Evolutionary conservation across 2,888 invertebrate genomes (phyloP).

Genomic region (Megamerina dolium): DNA sequence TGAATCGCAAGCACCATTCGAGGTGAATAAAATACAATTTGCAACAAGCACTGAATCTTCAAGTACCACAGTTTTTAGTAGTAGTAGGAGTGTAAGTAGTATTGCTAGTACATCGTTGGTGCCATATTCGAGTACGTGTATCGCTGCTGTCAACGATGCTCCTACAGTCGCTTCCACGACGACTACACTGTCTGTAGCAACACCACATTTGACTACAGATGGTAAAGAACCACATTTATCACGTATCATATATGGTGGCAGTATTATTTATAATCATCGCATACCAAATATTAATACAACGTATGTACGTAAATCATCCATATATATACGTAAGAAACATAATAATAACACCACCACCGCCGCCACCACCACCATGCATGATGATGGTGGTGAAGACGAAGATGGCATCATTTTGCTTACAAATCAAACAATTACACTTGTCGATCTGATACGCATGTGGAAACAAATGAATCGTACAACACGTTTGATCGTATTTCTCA

Average conservation of each 20-base stretch:
- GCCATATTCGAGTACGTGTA: too few species aligned
- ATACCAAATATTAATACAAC: constrained; percentile 32
- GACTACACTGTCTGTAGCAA: constrained; percentile 14
- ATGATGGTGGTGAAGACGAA: constrained; percentile 3
- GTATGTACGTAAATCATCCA: constrained; percentile 29
- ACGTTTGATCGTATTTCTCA: constrained; percentile 22
- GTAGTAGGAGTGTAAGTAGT: not conserved
- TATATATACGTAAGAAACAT: constrained; percentile 24
- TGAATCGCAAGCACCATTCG: constrained; percentile 38
- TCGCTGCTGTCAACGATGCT: too few species aligned
- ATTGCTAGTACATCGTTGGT: not conserved
- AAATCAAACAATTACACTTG: constrained; percentile 28
- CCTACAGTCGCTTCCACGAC: constrained; percentile 6
- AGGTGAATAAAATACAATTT: constrained; percentile 27
- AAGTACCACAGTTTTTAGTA: not conserved
- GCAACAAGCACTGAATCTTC: not conserved
- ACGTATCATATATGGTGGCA: constrained; percentile 32
- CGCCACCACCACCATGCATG: not conserved
- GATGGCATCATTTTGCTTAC: constrained; percentile 25
- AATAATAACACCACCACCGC: not conserved
- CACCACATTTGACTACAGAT: constrained; percentile 9
- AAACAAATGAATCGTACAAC: constrained; percentile 25
- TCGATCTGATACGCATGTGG: constrained; percentile 27
- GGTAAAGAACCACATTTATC: constrained; percentile 16
- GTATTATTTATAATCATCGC: constrained; percentile 31